Evolutionary conservation across 2,888 invertebrate genomes (phyloP), one percentile per base, ranked within the genome.

Genomic region (Gymnocheta viridis): DNA sequence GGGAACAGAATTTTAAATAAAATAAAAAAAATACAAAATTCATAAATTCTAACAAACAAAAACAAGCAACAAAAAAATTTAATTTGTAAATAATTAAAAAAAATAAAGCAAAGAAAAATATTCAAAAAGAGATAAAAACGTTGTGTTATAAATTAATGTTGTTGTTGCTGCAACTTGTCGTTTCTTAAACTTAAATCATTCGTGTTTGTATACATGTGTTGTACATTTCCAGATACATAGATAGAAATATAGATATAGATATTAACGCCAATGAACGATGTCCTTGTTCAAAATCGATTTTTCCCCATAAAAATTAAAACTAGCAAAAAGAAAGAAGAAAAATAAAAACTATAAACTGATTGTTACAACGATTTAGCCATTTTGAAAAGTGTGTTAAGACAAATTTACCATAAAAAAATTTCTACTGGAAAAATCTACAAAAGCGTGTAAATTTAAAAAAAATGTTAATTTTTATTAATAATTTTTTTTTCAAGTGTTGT

Each of bases 231-330:
- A 62, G 6, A 27, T 44, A 64, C 58, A 60, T 35, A 79, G 78
- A 60, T 58, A 58, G 19, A 49, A 60, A 60, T 24, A 69, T 51
- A 78, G 38, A 74, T 62, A 60, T 54, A 69, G 70, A 78, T 81
- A 77, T 78, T 82, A 72, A 84, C 56, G 86, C 86, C 86, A 85
- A 85, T 85, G 87, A 85, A 85, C 84, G 87, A 89, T 89, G 91
- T 90, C 90, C 90, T 90, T 90, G 91, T 88, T 87, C 82, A 87
- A 88, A 89, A 90, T 90, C 90, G 90, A 90, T 90, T 90, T 90
- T 89, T 89, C 89, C 86, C 89, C 88, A 89, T 88, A 89, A 67
- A 67, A 81, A 60, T 41, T 27, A 24, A 54, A 64, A 14, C 19
- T n/a, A n/a, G 38, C 14, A 0, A 38, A 41, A 56, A 64, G 22